Evolutionary conservation across 2,888 invertebrate genomes (phyloP).

Genomic region (Microctonus hyperodae): DNA sequence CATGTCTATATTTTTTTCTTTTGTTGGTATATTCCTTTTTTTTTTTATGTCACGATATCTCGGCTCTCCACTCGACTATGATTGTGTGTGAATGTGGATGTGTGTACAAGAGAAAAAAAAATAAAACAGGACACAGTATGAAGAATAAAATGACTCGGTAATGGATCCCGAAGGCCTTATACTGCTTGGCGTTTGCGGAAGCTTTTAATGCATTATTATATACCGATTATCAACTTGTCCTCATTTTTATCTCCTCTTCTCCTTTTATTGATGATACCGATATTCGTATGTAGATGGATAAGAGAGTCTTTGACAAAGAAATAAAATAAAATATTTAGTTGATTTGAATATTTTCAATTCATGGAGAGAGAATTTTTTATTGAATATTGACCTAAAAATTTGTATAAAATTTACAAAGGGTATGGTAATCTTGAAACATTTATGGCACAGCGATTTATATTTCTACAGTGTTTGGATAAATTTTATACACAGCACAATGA

Average conservation of each 20-base stretch:
- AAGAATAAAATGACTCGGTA: constrained; percentile 16
- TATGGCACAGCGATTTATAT: too few species aligned
- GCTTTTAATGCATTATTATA: constrained; percentile 28
- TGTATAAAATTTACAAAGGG: too few species aligned
- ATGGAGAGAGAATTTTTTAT: too few species aligned
- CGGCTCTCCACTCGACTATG: neutral
- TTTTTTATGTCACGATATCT: neutral
- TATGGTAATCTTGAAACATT: too few species aligned
- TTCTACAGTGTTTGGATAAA: too few species aligned
- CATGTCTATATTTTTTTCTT: neutral
- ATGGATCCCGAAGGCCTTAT: constrained; percentile 17
- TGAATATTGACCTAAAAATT: too few species aligned
- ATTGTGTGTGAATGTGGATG: neutral
- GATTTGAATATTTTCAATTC: too few species aligned
- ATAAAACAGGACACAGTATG: neutral
- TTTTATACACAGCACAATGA: too few species aligned
- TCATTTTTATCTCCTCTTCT: neutral
- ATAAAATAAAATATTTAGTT: too few species aligned
- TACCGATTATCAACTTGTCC: constrained; percentile 22
- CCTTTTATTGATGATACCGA: too few species aligned
- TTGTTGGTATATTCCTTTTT: neutral
- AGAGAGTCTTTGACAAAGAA: too few species aligned
- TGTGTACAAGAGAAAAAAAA: neutral
- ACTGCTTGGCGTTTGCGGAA: neutral
- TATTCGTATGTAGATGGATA: neutral